Evolutionary conservation across 1,140 invertebrate genomes (phyloP).

Genomic region (Caenorhabditis brenneri): DNA sequence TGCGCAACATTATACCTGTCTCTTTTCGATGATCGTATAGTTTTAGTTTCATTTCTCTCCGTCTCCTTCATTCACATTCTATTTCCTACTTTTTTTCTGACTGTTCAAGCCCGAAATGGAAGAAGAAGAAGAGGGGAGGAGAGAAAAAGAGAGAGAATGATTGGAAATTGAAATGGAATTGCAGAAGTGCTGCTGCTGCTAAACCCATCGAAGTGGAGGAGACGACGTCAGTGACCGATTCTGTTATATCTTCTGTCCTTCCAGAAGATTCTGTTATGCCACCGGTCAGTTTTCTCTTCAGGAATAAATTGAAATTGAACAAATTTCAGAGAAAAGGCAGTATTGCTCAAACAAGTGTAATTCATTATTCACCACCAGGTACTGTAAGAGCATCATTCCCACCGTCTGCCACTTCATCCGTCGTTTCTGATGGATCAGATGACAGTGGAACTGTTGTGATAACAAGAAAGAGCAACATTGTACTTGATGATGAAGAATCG

Average conservation of each 20-base stretch:
- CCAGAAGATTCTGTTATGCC: not conserved
- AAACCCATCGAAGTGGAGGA: not conserved
- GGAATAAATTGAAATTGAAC: not conserved
- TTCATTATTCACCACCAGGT: slow-evolving; percentile 6
- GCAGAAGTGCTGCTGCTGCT: not conserved
- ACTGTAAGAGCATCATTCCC: not conserved
- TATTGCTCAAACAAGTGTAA: slow-evolving; percentile 20
- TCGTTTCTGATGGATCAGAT: slow-evolving; percentile 9
- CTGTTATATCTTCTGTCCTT: not conserved
- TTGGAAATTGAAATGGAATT: slow-evolving; percentile 2
- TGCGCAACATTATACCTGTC: slow-evolving; percentile 32
- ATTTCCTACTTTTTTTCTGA: not conserved
- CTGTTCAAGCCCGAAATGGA: not conserved
- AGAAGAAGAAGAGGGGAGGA: not conserved
- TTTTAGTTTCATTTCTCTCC: not conserved
- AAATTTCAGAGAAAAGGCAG: slow-evolving; percentile 3
- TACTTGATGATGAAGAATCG: slow-evolving; percentile 26
- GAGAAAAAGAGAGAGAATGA: not conserved
- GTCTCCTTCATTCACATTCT: not conserved
- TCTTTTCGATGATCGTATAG: slow-evolving; percentile 5
- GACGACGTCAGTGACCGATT: not conserved
- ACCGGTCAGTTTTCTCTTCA: not conserved
- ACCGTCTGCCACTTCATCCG: slow-evolving; percentile 3
- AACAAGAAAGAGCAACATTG: slow-evolving; percentile 10
- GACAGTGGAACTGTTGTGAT: not conserved